Evolutionary conservation across 2,888 invertebrate species (phyloP).

Genomic region (Ichneumon xanthorius): DNA sequence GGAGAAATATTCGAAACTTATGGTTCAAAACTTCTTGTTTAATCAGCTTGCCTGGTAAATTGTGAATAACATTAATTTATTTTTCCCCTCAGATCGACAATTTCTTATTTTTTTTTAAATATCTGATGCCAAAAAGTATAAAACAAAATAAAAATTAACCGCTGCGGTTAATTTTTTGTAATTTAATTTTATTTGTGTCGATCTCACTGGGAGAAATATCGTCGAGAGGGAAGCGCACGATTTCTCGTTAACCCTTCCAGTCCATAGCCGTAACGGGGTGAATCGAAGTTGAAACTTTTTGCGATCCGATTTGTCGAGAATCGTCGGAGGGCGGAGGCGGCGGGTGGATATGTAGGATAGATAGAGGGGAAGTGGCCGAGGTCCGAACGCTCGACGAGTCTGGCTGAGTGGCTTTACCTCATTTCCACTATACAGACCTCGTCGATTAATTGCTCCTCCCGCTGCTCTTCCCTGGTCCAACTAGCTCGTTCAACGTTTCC

Average conservation of each 20-base stretch:
- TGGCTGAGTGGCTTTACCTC: conserved; percentile 61
- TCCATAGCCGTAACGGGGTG: conserved; percentile 29
- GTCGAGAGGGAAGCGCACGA: conserved; percentile 24
- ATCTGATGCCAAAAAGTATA: not conserved
- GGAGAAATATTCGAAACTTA: conserved; percentile 1
- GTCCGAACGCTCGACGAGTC: conserved; percentile 36
- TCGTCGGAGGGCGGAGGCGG: not conserved
- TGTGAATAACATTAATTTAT: not conserved
- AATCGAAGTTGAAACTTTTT: conserved; percentile 40
- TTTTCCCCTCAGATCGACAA: not conserved
- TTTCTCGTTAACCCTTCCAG: conserved; percentile 47
- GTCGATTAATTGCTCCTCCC: conserved; percentile 64
- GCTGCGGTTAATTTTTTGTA: conserved; percentile 1
- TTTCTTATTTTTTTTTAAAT: too few relatives aligned
- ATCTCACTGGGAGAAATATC: conserved; percentile 22
- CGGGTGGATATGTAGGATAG: conserved; percentile 4
- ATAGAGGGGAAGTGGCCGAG: conserved; percentile 17
- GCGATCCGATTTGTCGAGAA: conserved; percentile 2
- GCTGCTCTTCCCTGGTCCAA: conserved; percentile 34
- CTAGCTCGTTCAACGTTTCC: conserved; percentile 40
- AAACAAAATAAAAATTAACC: too few relatives aligned
- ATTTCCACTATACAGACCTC: conserved; percentile 55
- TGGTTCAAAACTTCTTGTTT: conserved; percentile 55
- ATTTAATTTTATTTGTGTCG: not conserved
- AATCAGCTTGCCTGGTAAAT: conserved; percentile 21